phyloP scores from a whole-genome alignment of 2,797 vertebrate genomes.

The Cephalopachus bancanus region DNA sequence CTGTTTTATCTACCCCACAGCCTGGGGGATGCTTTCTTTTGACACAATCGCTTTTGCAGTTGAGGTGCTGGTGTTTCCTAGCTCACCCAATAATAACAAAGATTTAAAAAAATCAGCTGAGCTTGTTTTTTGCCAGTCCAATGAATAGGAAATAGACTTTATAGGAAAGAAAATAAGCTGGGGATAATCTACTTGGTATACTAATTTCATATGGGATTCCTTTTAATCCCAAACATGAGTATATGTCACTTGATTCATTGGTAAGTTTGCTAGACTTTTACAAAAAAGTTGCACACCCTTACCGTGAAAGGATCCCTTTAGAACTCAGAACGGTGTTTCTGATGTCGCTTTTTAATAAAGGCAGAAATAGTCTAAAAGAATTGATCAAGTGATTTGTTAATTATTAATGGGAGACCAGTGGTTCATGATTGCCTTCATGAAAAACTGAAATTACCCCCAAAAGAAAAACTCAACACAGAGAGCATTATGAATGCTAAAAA shows the following conservation, averaged over 20 bases:
- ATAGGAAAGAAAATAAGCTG: conserved; percentile 45
- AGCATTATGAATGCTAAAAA: not conserved
- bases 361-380: conserved; percentile 31
- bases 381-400: conserved; percentile 47
- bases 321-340: conserved; percentile 28
- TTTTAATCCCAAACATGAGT: not conserved
- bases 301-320: not conserved
- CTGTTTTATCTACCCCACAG: not conserved
- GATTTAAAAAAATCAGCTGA: not conserved
- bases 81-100: not conserved
- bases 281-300: not conserved
- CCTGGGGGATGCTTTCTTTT: not conserved
- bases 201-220: conserved; percentile 22
- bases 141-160: conserved; percentile 5
- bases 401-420: conserved; percentile 13
- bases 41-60: not conserved
- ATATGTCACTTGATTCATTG: not conserved
- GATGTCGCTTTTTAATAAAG: conserved; percentile 35
- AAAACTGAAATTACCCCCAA: conserved; percentile 12
- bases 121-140: not conserved
- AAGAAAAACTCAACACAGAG: conserved; percentile 50
- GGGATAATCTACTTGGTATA: conserved; percentile 7
- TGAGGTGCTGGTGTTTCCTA: not conserved
- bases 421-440: not conserved
- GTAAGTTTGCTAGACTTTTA: not conserved